Percentiles rank a stretch among this genome's conserved stretches.
Evolutionary conservation across 2,113 vertebrate species (phyloP).

Genomic region (Apteryx owenii): DNA sequence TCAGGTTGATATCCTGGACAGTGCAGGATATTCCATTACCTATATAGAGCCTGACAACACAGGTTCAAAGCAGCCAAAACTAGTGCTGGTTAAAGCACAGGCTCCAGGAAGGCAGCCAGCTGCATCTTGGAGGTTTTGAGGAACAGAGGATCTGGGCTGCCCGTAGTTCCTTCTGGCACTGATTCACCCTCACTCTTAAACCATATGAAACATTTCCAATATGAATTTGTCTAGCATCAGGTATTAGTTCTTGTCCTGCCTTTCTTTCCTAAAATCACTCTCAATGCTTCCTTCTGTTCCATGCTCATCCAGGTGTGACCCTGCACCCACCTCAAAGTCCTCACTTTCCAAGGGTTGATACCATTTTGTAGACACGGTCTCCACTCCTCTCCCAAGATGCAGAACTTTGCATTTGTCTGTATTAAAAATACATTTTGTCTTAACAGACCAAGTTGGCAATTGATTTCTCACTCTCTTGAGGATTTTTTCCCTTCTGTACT

Average conservation of each 20-base stretch:
- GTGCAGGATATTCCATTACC: too few relatives aligned
- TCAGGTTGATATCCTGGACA: too few relatives aligned
- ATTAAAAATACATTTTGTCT: not conserved
- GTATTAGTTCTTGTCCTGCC: not conserved
- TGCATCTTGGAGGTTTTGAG: not conserved
- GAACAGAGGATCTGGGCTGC: not conserved
- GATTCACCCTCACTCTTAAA: not conserved
- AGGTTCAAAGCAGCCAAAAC: not conserved
- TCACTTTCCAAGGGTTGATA: not conserved
- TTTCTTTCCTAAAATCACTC: not conserved
- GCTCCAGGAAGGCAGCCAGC: too few relatives aligned
- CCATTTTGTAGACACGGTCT: not conserved
- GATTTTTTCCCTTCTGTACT: not conserved
- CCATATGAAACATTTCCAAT: not conserved
- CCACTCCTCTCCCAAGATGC: not conserved
- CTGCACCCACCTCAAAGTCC: too few relatives aligned
- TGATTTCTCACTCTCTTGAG: not conserved
- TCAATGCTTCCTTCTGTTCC: not conserved
- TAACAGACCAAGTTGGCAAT: not conserved
- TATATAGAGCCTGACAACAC: too few relatives aligned
- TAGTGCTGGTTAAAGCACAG: not conserved
- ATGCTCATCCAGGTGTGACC: too few relatives aligned
- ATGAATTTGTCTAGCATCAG: not conserved
- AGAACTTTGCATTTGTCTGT: too few relatives aligned
- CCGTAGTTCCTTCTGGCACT: not conserved